phyloP scores from a whole-genome alignment of 2,888 invertebrate species.

The Pseudococcus jackbeardsleyi region DNA sequence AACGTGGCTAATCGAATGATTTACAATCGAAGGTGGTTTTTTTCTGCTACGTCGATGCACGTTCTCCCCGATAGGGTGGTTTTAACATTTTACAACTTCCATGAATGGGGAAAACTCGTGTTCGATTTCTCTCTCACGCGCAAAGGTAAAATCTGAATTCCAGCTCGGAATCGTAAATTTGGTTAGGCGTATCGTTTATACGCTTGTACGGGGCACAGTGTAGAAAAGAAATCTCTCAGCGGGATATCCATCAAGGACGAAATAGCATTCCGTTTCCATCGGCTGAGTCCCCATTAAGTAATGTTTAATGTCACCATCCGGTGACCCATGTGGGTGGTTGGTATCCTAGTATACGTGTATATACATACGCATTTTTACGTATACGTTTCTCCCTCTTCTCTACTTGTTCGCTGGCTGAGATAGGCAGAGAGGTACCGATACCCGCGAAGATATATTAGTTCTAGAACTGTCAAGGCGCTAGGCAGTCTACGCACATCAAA shows the following conservation, averaged over 20 bases:
- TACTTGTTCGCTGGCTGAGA: background rate
- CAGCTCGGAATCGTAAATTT: conserved; percentile 58
- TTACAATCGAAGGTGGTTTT: conserved; percentile 3
- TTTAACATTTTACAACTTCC: conserved; percentile 32
- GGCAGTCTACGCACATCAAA: conserved; percentile 61
- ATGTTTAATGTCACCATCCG: conserved; percentile 65
- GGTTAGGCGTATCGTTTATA: conserved; percentile 49
- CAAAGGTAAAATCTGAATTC: conserved; percentile 52
- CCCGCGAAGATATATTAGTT: conserved; percentile 63
- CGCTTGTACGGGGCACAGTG: background rate
- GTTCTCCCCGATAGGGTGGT: background rate
- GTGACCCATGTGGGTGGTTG: conserved; percentile 64
- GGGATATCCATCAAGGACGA: conserved; percentile 63
- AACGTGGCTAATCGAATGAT: conserved; percentile 51
- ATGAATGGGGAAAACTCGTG: conserved; percentile 21
- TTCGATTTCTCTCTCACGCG: conserved; percentile 47
- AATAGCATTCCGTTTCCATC: conserved; percentile 43
- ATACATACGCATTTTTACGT: background rate
- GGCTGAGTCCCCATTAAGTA: conserved; percentile 62
- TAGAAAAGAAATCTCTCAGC: conserved; percentile 59
- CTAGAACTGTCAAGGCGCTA: conserved; percentile 64
- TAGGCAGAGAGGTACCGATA: background rate
- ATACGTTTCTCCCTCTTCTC: background rate
- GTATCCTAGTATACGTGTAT: background rate
- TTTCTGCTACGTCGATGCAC: background rate